phyloP scores from a whole-genome alignment of 2,888 invertebrate genomes.

The Conus canariensis region DNA sequence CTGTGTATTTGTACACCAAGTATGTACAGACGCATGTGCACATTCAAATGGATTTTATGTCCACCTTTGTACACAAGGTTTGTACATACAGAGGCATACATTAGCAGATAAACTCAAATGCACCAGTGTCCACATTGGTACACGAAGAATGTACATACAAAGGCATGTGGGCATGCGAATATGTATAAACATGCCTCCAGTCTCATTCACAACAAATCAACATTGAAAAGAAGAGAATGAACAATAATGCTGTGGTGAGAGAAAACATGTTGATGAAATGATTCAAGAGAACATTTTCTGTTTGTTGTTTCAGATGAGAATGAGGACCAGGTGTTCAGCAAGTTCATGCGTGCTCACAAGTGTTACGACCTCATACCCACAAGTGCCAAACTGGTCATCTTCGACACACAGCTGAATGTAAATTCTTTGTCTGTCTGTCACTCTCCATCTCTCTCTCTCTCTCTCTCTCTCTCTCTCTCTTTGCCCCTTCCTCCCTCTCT shows the following conservation, averaged over 20 bases:
- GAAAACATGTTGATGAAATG: no score
- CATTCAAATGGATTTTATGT: neutral
- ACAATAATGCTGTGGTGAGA: no score
- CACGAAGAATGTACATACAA: neutral
- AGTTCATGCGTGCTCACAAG: constrained; percentile 99
- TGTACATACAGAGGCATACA: neutral
- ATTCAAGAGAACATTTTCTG: no score
- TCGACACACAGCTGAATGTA: constrained; percentile 95
- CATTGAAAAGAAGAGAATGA: no score
- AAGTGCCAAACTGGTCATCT: constrained; percentile 98
- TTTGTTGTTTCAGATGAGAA: constrained; percentile 88
- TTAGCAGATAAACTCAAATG: neutral
- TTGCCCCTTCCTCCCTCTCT: neutral
- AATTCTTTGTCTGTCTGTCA: constrained; percentile 56
- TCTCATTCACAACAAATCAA: no score
- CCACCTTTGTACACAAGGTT: neutral
- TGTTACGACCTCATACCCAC: constrained; percentile 99
- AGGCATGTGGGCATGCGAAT: no score
- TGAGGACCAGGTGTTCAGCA: constrained; percentile 97
- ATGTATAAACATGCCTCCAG: no score
- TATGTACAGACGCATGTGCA: no score
- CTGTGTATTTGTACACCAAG: no score
- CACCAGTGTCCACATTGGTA: neutral
- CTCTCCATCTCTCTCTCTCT: neutral
- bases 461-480: neutral